Base-by-base conservation (phyloP, 2,113 vertebrate species). In the Alaudala cheleensis region DNA sequence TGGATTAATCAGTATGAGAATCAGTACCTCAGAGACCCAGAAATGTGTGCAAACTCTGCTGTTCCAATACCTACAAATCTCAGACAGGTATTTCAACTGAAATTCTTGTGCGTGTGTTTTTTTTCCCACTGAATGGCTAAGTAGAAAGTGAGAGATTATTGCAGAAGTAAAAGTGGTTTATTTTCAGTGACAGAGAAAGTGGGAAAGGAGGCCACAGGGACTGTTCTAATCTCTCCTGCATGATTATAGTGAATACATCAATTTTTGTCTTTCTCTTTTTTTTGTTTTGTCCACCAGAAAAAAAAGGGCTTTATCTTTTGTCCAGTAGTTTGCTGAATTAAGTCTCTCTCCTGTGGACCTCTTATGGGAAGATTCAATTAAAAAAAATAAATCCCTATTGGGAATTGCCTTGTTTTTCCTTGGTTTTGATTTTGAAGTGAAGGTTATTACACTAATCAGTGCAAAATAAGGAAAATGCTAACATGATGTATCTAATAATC, bases 1-100 rank as follows among this genome's bases (percentile, higher is more conserved):
- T 80, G 76, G 92, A 91, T 86, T 90, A 88, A 90, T 96, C 90
- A 82, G 84, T 84, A 67, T 64, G 79, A 91, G 71, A 85, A 91
- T 81, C 34, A 45, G 39, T 70, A 82, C 88, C 73, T 79, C 16
- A n/a, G 88, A 83, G 78, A 90, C 34, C 83, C 31, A 84, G 76
- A 84, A 93, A 70, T 50, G 34, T 88, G 44, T 70, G 58, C 54
- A 88, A 83, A 67, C 65, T 94, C 40, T 62, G 67, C 50, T 62
- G 26, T 70, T 94, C 49, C 56, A 67, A 24, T 74, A 51, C 57
- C 67, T 20, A 47, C 45, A 77, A 70, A 64, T 77, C 65, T 90
- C 64, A 94, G 91, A 61, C 20, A 87, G 62, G n/a, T 90, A 77
- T 92, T 85, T 86, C 0, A 0, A 71, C 23, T 64, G 88, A 88